A percentile compares a stretch with the other conserved stretches of the same genome.
Evolutionary conservation across 2,113 vertebrate species (phyloP).

Genomic region (Petaurus breviceps): DNA sequence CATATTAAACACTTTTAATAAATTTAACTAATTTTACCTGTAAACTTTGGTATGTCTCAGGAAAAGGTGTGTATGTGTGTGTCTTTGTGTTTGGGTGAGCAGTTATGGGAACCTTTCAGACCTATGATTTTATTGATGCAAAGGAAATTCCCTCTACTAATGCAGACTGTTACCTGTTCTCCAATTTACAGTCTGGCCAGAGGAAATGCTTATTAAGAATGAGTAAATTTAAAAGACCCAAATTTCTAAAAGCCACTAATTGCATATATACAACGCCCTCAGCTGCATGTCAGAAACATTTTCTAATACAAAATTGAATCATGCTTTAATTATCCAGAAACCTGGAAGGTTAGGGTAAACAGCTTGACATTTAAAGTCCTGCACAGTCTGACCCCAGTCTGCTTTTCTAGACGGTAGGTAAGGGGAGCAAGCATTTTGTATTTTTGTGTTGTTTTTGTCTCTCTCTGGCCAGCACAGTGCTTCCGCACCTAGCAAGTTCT

Average conservation of each 20-base stretch:
- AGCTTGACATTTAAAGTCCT: background rate
- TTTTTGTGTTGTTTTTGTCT: background rate
- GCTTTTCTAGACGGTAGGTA: background rate
- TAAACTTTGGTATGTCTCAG: background rate
- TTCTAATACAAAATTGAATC: background rate
- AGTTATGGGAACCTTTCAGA: background rate
- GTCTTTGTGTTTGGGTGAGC: background rate
- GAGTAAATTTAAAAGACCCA: background rate
- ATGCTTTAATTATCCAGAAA: background rate
- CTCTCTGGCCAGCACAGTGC: background rate
- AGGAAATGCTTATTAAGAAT: background rate
- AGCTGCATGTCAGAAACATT: background rate
- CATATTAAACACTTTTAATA: background rate
- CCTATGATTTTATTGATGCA: background rate
- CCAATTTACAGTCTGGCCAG: background rate
- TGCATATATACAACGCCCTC: background rate
- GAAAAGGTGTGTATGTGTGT: background rate
- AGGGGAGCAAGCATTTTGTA: background rate
- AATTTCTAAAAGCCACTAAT: background rate
- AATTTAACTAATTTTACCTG: background rate
- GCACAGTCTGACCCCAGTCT: background rate
- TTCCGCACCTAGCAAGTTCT: background rate
- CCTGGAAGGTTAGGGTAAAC: background rate
- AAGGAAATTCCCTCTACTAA: background rate
- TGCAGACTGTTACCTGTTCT: background rate